Evolutionary conservation across 2,888 invertebrate species (phyloP).

Genomic region (Cynaeus angustus): DNA sequence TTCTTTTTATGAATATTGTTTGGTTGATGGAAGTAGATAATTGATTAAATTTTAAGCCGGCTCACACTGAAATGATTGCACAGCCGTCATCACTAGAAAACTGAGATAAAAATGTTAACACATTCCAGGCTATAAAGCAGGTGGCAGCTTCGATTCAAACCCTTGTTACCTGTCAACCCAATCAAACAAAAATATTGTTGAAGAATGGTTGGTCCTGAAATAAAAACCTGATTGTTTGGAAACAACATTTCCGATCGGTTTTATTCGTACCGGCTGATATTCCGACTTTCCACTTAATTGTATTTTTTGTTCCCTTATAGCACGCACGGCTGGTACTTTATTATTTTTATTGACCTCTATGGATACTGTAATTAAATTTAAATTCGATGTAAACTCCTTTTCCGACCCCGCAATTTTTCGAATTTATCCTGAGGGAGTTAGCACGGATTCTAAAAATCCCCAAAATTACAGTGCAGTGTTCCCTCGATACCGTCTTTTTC

Average conservation of each 20-base stretch:
- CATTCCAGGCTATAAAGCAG: background rate
- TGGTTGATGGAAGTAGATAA: too few species aligned
- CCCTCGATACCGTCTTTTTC: conserved; percentile 13
- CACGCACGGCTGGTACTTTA: background rate
- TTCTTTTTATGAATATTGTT: too few species aligned
- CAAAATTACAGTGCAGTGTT: conserved; percentile 16
- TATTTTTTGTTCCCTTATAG: background rate
- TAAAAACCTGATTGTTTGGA: background rate
- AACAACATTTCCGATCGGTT: background rate
- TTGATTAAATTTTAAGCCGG: too few species aligned
- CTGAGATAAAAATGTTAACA: conserved; percentile 7
- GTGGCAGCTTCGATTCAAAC: conserved; percentile 11
- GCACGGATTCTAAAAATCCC: conserved; percentile 8
- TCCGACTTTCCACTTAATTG: background rate
- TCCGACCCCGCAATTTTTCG: background rate
- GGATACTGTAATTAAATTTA: background rate
- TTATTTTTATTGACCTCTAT: background rate
- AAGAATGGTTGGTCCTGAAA: background rate
- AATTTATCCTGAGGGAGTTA: background rate
- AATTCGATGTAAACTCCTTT: background rate
- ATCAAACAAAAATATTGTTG: conserved; percentile 13
- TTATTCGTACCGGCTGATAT: background rate
- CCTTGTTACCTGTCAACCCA: conserved; percentile 29
- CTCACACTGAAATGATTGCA: too few species aligned
- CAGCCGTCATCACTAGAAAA: too few species aligned